These are phyloP conservation scores for Polydrusus cervinus DNA, from an alignment of 2,888 invertebrate species.

Conservation along the genomic window DNA sequence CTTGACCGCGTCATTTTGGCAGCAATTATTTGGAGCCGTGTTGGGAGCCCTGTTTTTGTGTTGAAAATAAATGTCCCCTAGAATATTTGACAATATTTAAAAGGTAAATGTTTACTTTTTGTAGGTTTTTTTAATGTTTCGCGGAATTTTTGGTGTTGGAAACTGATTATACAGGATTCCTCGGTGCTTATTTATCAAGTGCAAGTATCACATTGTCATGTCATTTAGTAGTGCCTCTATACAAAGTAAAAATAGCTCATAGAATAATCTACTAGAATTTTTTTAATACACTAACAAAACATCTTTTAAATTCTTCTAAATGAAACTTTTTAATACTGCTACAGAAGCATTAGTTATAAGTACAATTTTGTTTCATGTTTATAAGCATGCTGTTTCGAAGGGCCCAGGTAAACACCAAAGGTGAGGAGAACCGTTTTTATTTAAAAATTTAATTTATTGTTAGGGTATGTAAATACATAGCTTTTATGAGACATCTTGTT, in stretches of 20 bases:
- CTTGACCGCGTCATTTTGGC: conserved; percentile 38
- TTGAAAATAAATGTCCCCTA: conserved; percentile 71
- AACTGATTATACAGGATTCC: background rate
- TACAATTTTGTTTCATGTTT: background rate
- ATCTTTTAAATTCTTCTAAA: background rate
- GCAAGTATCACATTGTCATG: conserved; percentile 12
- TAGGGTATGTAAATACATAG: background rate
- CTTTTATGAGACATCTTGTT: no score
- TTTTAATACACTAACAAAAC: background rate
- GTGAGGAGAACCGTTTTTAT: background rate
- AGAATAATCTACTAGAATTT: background rate
- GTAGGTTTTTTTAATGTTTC: conserved; percentile 2
- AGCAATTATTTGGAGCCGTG: conserved; percentile 57
- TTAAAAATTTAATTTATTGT: background rate
- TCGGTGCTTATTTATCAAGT: background rate
- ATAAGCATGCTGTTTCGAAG: conserved; percentile 10
- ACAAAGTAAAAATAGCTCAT: conserved; percentile 12
- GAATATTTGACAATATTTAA: conserved; percentile 66
- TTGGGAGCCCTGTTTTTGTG: conserved; percentile 71
- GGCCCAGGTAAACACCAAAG: background rate
- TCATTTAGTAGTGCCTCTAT: conserved; percentile 3
- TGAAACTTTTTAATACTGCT: background rate
- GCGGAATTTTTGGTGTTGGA: background rate
- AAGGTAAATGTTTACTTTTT: conserved; percentile 62
- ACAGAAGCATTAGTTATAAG: background rate